These are phyloP conservation scores for Branchipolynoe longqiensis DNA, from an alignment of 2,888 invertebrate species.

Conservation along the genomic window DNA sequence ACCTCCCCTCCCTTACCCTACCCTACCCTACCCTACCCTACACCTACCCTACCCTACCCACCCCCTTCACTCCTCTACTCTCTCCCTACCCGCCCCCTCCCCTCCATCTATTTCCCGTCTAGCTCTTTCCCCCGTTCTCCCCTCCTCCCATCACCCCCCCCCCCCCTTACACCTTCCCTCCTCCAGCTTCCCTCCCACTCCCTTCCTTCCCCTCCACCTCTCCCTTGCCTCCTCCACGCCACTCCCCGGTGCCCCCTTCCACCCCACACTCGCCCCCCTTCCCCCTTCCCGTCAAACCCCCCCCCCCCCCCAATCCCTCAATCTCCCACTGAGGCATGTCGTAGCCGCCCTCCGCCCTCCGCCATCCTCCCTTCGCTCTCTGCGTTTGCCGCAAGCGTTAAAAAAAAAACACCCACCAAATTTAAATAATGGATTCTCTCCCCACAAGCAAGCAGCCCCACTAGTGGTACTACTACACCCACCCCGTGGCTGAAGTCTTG, in stretches of 20 bases:
- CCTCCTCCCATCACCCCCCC: not conserved
- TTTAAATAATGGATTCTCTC: conserved; percentile 54
- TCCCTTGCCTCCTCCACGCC: too few relatives aligned
- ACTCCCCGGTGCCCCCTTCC: too few relatives aligned
- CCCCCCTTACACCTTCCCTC: not conserved
- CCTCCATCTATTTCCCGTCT: not conserved
- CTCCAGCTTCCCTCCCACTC: not conserved
- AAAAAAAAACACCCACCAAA: too few relatives aligned
- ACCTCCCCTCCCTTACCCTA: not conserved
- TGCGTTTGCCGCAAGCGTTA: conserved; percentile 50
- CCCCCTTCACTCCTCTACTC: not conserved
- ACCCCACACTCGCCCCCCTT: too few relatives aligned
- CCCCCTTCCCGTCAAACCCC: too few relatives aligned
- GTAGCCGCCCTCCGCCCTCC: not conserved
- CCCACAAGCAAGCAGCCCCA: not conserved
- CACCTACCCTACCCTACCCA: too few relatives aligned
- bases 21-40: not conserved
- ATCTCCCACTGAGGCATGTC: not conserved
- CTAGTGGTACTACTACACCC: not conserved
- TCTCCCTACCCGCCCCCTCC: not conserved
- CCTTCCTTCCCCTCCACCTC: not conserved
- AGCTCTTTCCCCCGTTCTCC: not conserved
- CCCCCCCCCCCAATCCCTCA: not conserved
- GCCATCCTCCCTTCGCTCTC: not conserved
- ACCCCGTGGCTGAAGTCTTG: conserved; percentile 35